These are phyloP conservation scores for Epistrophe grossulariae DNA, from an alignment of 2,888 invertebrate species.

Conservation along the genomic window DNA sequence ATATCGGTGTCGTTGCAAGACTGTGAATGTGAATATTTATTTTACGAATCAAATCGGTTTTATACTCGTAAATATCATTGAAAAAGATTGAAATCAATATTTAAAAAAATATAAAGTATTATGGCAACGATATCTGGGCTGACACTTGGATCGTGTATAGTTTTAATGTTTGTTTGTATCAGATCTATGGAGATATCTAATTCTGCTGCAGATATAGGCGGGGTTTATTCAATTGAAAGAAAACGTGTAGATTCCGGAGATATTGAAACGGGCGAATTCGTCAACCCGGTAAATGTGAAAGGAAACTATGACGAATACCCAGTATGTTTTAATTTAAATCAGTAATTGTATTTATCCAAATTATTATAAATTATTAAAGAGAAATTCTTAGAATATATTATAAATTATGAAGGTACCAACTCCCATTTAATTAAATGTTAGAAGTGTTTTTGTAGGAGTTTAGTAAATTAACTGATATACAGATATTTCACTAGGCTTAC, in stretches of 20 bases:
- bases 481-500: too few relatives aligned
- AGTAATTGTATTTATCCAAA: not conserved
- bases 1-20: not conserved
- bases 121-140: constrained; percentile 53
- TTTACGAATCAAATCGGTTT: not conserved
- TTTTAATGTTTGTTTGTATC: constrained; percentile 43
- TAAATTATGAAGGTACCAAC: too few relatives aligned
- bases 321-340: constrained; percentile 30
- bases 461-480: too few relatives aligned
- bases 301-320: constrained; percentile 58
- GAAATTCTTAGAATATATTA: too few relatives aligned
- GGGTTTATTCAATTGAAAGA: constrained; percentile 47
- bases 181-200: constrained; percentile 27
- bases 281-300: constrained; percentile 46
- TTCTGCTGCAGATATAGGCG: constrained; percentile 33
- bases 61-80: not conserved
- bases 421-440: too few relatives aligned
- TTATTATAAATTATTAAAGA: too few relatives aligned
- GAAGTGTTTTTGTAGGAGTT: too few relatives aligned
- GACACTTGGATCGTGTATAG: constrained; percentile 55
- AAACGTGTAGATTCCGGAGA: constrained; percentile 30
- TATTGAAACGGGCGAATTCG: constrained; percentile 44
- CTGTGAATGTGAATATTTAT: not conserved
- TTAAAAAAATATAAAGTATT: not conserved
- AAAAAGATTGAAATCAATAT: not conserved